Base-by-base conservation (phyloP, 2,113 vertebrate species). In the Corapipo altera region DNA sequence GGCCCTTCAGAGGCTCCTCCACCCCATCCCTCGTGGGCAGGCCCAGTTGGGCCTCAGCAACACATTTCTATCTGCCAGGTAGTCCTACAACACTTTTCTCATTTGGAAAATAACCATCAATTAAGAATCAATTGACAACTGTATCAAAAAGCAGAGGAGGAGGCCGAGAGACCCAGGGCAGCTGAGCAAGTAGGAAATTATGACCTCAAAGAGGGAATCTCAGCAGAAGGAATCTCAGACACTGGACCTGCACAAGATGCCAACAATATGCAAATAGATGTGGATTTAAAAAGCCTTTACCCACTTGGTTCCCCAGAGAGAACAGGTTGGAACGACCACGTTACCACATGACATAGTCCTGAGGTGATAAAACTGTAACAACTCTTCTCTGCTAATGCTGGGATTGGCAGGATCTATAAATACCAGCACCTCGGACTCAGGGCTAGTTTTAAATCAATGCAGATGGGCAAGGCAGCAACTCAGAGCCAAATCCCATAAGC, bases 401-500 rank as follows among this genome's bases (percentile, higher is more conserved):
- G 92, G 93, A 92, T 92, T 92, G 96, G 91, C 70, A 59, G 48
- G 16, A 35, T 48, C 93, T 96, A 96, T 95, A 93, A 96, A 96
- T 96, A 97, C 67, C 82, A 74, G 90, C 83, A 84, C 88, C 95
- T 96, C 48, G 0, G 61, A 66, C 76, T 58, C 69, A 27, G 4
- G 46, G 79, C 76, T 58, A 46, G 79, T 55, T 93, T 95, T 96
- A 96, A 94, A 94, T 91, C 93, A 77, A 80, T 69, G 83, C 96
- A 93, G 95, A 92, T 71, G 88, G 92, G 71, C 90, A 91, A 77
- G 51, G 83, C 92, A 95, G 93, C 51, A 93, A 86, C 92, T 72
- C 61, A 2, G 70, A 94, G 90, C 79, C 90, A 94, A 96, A 96
- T 94, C 95, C 95, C 85, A 69, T 95, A 96, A 97, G 91, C 93